phyloP scores from a whole-genome alignment of 92 coral and sea anemone species.

The Phymanthus crucifer region DNA sequence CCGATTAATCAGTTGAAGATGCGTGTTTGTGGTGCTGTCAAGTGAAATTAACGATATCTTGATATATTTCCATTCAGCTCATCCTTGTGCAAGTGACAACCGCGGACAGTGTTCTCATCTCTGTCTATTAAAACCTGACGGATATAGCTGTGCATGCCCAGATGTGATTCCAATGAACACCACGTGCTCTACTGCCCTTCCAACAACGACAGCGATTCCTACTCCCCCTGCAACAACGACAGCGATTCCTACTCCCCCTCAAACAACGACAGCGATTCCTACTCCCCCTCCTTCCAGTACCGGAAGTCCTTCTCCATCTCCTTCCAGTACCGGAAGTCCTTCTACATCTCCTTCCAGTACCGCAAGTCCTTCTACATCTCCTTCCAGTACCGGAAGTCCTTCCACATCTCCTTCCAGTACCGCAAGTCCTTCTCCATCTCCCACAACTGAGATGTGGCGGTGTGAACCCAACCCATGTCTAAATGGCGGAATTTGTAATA shows the following conservation, averaged over 20 bases:
- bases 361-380: background rate
- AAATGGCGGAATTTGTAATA: conserved; percentile 22
- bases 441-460: background rate
- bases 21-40: too few species aligned
- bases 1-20: too few species aligned
- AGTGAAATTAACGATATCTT: too few species aligned
- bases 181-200: background rate
- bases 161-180: conserved; percentile 1
- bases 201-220: conserved; percentile 12
- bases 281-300: background rate
- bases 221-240: conserved; percentile 10
- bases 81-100: conserved; percentile 7
- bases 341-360: background rate
- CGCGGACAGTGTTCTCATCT: conserved; percentile 28
- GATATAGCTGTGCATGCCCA: conserved; percentile 35
- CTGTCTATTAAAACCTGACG: conserved; percentile 23
- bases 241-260: background rate
- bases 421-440: background rate
- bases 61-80: conserved; percentile 7
- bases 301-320: background rate
- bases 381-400: background rate
- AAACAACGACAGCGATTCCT: background rate
- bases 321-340: background rate
- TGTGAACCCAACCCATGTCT: conserved; percentile 32
- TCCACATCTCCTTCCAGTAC: background rate